Base-by-base conservation (phyloP, 2,888 invertebrate genomes). In the Lycia hirtaria region DNA sequence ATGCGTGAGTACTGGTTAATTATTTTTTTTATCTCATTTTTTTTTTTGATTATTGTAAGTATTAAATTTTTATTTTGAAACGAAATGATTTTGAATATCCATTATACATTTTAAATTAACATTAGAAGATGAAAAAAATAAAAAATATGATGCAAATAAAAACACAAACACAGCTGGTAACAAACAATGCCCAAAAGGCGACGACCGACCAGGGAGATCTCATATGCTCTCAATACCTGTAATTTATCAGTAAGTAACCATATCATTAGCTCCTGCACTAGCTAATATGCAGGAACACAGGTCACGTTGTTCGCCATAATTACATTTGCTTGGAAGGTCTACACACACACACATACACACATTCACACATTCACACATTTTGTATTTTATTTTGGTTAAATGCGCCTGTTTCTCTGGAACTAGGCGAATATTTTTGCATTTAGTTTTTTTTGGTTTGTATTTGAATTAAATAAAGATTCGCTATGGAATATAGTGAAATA, bases 381-480 rank as follows among this genome's bases (percentile, higher is more conserved):
- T 38, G 58, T 60, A 62, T 62, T 58, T 54, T 52, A 38, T 55
- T 67, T 62, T 67, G 64, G 64, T 57, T 47, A 63, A 60, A 63
- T 62, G 64, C 59, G 51, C 38, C 30, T 15, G 56, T 55, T n/a
- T 59, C 64, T 43, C 9, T 35, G 61, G 48, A 50, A 37, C 56
- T 50, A 41, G 30, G 41, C 58, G 65, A 65, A 65, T 65, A 58
- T 56, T 45, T 65, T 65, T 62, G 62, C 64, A 65, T 65, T 61
- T 54, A 47, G 14, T 56, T 60, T 28, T 24, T 38, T 43, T 55
- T 30, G 40, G 37, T 48, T 48, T 38, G 37, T 51, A 44, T 56
- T 51, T 33, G 51, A 56, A 56, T 56, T 51, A 26, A 56, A 56
- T 51, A 43, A 35, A 28, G 15, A 24, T 38, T 38, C 12, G 15